These are phyloP conservation scores for Montifringilla adamsi DNA, from an alignment of 2,113 vertebrate genomes.

Conservation along the genomic window DNA sequence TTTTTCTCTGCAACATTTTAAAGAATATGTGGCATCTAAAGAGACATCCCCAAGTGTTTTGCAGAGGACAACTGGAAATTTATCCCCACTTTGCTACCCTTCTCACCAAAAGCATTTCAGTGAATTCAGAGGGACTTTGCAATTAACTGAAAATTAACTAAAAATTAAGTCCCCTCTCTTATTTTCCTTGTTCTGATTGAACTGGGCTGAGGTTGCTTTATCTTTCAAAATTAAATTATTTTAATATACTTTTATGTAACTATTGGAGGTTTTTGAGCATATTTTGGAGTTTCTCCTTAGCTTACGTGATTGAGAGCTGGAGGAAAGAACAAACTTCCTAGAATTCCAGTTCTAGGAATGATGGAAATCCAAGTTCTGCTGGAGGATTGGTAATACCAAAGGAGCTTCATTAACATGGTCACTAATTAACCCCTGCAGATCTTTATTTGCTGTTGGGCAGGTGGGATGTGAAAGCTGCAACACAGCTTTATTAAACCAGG, in stretches of 20 bases:
- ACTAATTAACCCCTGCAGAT: not conserved
- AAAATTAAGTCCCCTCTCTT: not conserved
- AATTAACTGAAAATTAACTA: not conserved
- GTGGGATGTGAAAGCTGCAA: not conserved
- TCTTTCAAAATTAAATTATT: not conserved
- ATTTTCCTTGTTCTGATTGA: not conserved
- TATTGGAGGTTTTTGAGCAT: accelerated
- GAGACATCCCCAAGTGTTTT: not conserved
- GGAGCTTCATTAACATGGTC: not conserved
- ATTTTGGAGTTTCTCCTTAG: not conserved
- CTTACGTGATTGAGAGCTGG: not conserved
- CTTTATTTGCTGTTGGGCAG: not conserved
- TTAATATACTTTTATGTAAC: not conserved
- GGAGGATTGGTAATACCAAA: not conserved
- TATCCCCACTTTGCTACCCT: accelerated
- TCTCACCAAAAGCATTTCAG: not conserved
- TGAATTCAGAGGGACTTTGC: not conserved
- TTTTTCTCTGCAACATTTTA: not conserved
- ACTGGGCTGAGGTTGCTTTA: not conserved
- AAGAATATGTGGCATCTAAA: not conserved
- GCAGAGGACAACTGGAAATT: not conserved
- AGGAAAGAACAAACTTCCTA: not conserved
- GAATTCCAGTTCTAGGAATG: not conserved
- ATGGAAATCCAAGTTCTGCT: not conserved
- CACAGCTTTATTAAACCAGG: not conserved